Base-by-base conservation (phyloP, 2,888 invertebrate species). In the Tridacna gigas region DNA sequence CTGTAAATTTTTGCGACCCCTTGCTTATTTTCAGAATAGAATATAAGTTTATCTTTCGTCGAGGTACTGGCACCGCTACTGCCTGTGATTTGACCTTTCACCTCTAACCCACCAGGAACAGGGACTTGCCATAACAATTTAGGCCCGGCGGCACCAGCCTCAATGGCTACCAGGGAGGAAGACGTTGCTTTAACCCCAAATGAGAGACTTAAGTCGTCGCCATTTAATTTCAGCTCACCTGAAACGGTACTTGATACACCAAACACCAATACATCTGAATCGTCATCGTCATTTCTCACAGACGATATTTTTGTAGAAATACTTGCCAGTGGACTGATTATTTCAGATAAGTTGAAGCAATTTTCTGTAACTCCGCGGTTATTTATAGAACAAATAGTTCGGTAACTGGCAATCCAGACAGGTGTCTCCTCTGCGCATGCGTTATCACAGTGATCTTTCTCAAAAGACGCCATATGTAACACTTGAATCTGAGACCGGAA, bases 251-350 rank as follows among this genome's bases (percentile, higher is more conserved):
- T 18, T 13, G 51, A 61, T 0, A 87, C 66, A 20, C 86, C 88
- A 25, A 88, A 82, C 18, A 89, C 60, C 12, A 89, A 71, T 47
- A 82, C 77, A 20, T 89, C 89, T 20, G 45, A 47, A 11, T 75
- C 76, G 20, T 47, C 65, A 15, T 82, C 84, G 7, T 74, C 51
- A 45, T 80, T 65, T 73, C 86, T 60, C 13, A 83, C 75, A 0
- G 86, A 73, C 60, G 82, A 78, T 13, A 89, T 37, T 48, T 86
- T 86, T 13, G 89, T 83, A 11, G 88, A 87, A 12, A 88, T 75
- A 3, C 7, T 25, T 26, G 47, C 71, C 22, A 22, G 4, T 22
- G 45, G 22, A 15, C 12, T 18, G 20, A 26, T n/a, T 22, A 71
- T 22, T 12, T 71, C 51, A 15, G 51, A 25, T 20, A 71, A 18